These are phyloP conservation scores for Strongylocentrotus purpuratus DNA, from an alignment of 35 echinoderm and acorn worm genomes.

Conservation along the genomic window DNA sequence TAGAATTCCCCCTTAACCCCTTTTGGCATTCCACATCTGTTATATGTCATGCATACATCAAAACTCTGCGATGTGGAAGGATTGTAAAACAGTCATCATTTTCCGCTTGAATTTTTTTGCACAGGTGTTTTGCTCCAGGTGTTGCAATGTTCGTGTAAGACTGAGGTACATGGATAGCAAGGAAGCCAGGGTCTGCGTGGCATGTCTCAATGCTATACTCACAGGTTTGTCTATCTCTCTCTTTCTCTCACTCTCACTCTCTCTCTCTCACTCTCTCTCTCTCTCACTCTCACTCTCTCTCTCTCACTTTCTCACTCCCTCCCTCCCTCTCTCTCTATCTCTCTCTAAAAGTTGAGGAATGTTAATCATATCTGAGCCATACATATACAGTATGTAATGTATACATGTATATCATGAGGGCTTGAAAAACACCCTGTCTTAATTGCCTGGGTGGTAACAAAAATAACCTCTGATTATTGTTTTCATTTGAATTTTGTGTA, in stretches of 20 bases:
- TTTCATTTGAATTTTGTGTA: too few species aligned
- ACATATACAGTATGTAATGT: too few species aligned
- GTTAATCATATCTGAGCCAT: too few species aligned
- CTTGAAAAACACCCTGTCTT: too few species aligned
- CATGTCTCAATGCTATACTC: slow-evolving; percentile 89
- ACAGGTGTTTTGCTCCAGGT: slow-evolving; percentile 96
- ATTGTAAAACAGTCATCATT: background rate
- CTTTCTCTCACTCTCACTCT: background rate
- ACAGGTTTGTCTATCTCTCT: slow-evolving; percentile 61
- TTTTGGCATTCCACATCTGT: background rate
- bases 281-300: too few species aligned
- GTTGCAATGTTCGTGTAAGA: slow-evolving; percentile 77
- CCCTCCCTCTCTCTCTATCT: too few species aligned
- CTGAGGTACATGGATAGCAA: slow-evolving; percentile 97
- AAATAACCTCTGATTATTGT: too few species aligned
- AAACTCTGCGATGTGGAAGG: background rate
- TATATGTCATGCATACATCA: background rate
- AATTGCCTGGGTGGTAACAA: too few species aligned
- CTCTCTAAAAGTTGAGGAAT: too few species aligned
- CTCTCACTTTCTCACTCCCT: too few species aligned
- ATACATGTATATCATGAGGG: too few species aligned
- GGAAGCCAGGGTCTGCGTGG: slow-evolving; percentile 89
- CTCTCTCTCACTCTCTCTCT: too few species aligned
- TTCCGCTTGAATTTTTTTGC: background rate
- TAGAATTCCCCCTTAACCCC: background rate